Evolutionary conservation across 2,888 invertebrate species (phyloP).

Genomic region (Erebia ligea): DNA sequence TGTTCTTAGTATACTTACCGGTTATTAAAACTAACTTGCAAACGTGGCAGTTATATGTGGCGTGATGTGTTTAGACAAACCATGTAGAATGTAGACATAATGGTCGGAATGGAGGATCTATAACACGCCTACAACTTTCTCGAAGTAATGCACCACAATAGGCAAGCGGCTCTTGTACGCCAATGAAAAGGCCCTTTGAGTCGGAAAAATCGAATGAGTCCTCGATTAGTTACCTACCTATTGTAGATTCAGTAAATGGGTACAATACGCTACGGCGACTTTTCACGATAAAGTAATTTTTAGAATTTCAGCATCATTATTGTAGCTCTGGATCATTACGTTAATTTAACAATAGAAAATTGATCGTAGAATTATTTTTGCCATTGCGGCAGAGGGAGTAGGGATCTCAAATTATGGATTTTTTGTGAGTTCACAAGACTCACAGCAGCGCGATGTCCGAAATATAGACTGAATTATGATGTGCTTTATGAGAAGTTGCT

Average conservation of each 20-base stretch:
- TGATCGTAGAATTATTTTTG: background rate
- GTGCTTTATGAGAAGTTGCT: no score
- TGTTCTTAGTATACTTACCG: no score
- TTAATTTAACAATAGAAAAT: background rate
- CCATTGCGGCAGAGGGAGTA: background rate
- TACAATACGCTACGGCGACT: constrained; percentile 11
- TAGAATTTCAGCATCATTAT: constrained; percentile 6
- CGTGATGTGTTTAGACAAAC: background rate
- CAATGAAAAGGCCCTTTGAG: constrained; percentile 33
- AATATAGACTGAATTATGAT: no score
- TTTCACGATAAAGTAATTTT: constrained; percentile 12
- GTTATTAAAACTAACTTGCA: no score
- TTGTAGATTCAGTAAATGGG: constrained; percentile 10
- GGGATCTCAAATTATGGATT: background rate
- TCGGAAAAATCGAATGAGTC: constrained; percentile 32
- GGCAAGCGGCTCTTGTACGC: constrained; percentile 17
- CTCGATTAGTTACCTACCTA: constrained; percentile 2
- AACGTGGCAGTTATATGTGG: no score
- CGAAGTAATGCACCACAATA: constrained; percentile 33
- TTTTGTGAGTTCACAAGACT: background rate
- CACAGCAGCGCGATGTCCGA: no score
- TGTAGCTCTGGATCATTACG: background rate
- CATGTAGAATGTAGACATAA: constrained; percentile 21
- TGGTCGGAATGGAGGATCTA: constrained; percentile 27
- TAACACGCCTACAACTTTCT: constrained; percentile 23